These are phyloP conservation scores for Drosophila sp. DNA, from an alignment of 1,140 invertebrate species.

Conservation along the genomic window DNA sequence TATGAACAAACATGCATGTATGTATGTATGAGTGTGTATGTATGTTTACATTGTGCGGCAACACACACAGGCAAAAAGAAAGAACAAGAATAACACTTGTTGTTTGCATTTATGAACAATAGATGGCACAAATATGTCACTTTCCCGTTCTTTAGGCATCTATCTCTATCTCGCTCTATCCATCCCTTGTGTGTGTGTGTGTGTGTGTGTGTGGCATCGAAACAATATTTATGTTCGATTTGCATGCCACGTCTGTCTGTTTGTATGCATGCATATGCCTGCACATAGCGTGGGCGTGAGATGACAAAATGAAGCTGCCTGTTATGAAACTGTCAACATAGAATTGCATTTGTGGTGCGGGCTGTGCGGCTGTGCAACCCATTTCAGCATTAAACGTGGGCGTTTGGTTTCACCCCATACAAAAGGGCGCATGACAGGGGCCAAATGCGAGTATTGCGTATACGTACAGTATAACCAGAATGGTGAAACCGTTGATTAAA, in stretches of 20 bases:
- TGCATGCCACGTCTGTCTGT: slow-evolving; percentile 13
- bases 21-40: background rate
- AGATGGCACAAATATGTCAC: slow-evolving; percentile 13
- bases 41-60: slow-evolving; percentile 42
- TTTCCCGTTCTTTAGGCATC: background rate
- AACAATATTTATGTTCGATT: slow-evolving; percentile 47
- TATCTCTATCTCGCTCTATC: background rate
- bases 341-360: background rate
- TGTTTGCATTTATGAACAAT: slow-evolving; percentile 60
- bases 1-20: background rate
- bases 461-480: too few relatives aligned
- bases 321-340: slow-evolving; percentile 5
- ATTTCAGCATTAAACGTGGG: background rate
- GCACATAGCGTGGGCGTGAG: background rate
- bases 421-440: background rate
- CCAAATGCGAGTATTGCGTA: background rate
- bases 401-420: background rate
- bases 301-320: slow-evolving; percentile 7
- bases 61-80: slow-evolving; percentile 14
- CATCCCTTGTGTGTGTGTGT: background rate
- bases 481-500: too few relatives aligned
- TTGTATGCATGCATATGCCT: background rate
- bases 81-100: slow-evolving; percentile 54
- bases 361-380: background rate
- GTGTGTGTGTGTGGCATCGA: slow-evolving; percentile 10